Base-by-base conservation (phyloP, 2,797 vertebrate genomes). In the Protosalanx chinensis region DNA sequence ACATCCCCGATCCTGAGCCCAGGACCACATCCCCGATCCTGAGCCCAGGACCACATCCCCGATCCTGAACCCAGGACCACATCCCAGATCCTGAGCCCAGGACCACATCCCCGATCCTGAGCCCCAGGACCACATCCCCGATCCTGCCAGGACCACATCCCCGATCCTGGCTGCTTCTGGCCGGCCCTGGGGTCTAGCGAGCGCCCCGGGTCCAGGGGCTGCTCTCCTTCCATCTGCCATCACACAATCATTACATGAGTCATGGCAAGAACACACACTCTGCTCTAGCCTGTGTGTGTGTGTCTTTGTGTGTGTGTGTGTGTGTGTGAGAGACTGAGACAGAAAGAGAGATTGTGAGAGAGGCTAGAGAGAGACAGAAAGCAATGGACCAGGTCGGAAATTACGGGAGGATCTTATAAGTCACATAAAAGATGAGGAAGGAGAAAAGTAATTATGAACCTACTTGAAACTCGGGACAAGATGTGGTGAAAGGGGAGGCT, bases 1-100 rank as follows among this genome's bases (percentile, higher is more conserved):
- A 85, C 85, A 85, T 89, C n/a, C n/a, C n/a, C n/a, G n/a, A n/a
- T n/a, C n/a, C n/a, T 89, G 86, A 91, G 80, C 65, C 35, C 69
- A 27, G 67, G 64, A 73, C 82, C 83, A 85, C 85, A 85, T 89
- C n/a, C n/a, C n/a, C n/a, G n/a, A n/a, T n/a, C n/a, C n/a, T 89
- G 86, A 91, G 80, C 65, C 35, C 69, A 27, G 67, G 64, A 73
- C 82, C 83, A 85, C 85, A 85, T 89, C n/a, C n/a, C n/a, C n/a
- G n/a, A n/a, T n/a, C n/a, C n/a, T 89, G 86, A 91, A 81, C 65
- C 35, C 69, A 27, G 67, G 64, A 73, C 82, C 83, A 85, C 85
- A 85, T 89, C n/a, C n/a, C n/a, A n/a, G n/a, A n/a, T n/a, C n/a
- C n/a, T 89, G 86, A 91, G 80, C 65, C 35, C 69, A 27, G 67